A percentile compares a stretch with the other conserved stretches of the same genome.
These are phyloP conservation scores for Oreochromis aureus DNA, from an alignment of 2,113 vertebrate genomes.

Conservation along the genomic window DNA sequence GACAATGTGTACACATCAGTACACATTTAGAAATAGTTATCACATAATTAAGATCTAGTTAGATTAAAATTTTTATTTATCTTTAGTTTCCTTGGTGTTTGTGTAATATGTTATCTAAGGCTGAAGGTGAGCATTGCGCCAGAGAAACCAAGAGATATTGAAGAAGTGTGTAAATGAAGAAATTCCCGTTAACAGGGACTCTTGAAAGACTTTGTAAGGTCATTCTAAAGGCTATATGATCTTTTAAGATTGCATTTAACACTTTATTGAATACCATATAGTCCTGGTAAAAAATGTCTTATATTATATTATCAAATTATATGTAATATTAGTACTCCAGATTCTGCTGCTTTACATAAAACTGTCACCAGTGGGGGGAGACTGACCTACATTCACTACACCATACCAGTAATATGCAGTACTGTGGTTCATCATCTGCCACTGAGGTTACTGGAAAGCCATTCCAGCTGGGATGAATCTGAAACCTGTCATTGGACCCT, in stretches of 20 bases:
- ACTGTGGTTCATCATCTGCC: conserved; percentile 29
- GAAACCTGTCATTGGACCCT: neutral
- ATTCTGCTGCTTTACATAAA: conserved; percentile 70
- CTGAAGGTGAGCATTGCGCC: conserved; percentile 20
- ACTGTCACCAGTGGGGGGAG: conserved; percentile 44
- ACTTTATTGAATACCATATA: conserved; percentile 58
- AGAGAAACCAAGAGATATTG: conserved; percentile 23
- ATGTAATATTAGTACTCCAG: conserved; percentile 65
- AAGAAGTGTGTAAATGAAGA: conserved; percentile 38
- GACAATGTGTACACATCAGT: neutral
- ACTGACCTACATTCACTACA: conserved; percentile 45
- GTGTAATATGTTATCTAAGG: conserved; percentile 18
- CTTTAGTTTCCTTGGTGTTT: conserved; percentile 18
- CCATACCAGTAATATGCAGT: conserved; percentile 38
- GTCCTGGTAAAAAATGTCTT: conserved; percentile 44
- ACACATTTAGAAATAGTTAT: conserved; percentile 1
- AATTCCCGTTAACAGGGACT: conserved; percentile 12
- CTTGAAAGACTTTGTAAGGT: conserved; percentile 35
- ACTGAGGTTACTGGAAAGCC: conserved; percentile 38
- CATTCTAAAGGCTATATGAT: conserved; percentile 31
- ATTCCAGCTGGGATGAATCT: conserved; percentile 13
- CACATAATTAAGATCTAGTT: conserved; percentile 8
- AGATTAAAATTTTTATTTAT: neutral
- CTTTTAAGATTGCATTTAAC: conserved; percentile 47
- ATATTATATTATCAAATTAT: conserved; percentile 62